Evolutionary conservation across 1,140 invertebrate genomes (phyloP), one percentile per base, ranked within the genome.

Genomic region (Drosophila carrolli): DNA sequence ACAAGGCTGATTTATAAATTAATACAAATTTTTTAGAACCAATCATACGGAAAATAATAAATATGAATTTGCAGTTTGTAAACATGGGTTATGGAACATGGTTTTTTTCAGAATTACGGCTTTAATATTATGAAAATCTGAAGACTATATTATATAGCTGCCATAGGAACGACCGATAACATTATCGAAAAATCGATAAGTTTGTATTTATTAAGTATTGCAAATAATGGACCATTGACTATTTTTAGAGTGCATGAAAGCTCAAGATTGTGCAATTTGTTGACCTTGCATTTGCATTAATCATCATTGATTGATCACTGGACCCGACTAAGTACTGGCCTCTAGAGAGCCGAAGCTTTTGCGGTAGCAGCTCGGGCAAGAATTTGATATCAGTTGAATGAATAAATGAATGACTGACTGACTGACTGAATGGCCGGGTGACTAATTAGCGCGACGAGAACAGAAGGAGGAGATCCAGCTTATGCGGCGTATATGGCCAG

Each of bases 211-310:
- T 23, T 23, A 23, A 32, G 29, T 32, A 32, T 32, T 32, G 29
- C 29, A 32, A 32, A 7, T 32, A 8, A 8, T 32, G 8, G 29
- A 32, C 1, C 37, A 11, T 38, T 38, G 37, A 38, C 10, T 38
- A 19, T 4, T 44, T 10, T 44, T 5, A 2, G 0, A 66, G 65
- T 68, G 60, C 29, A 53, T n/a, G 0, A 68, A 66, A 37, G 37
- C 46, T n/a, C 60, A 62, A 57, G 65, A 67, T 48, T 67, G 40
- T 68, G 60, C 51, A 71, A 78, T 77, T 81, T 77, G 68, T 78
- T 89, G 85, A 89, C 84, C 80, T 89, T 84, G 84, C 70, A 84
- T 81, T 89, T 89, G 84, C 84, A 89, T 89, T 89, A 89, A 89
- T 89, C 84, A 89, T 78, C 84, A 89, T 89, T 89, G 84, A 89